A percentile compares a stretch with the other conserved stretches of the same genome.
Conservation (phyloP, 2,113 vertebrate genomes). For the Jaculus jaculus region DNA sequence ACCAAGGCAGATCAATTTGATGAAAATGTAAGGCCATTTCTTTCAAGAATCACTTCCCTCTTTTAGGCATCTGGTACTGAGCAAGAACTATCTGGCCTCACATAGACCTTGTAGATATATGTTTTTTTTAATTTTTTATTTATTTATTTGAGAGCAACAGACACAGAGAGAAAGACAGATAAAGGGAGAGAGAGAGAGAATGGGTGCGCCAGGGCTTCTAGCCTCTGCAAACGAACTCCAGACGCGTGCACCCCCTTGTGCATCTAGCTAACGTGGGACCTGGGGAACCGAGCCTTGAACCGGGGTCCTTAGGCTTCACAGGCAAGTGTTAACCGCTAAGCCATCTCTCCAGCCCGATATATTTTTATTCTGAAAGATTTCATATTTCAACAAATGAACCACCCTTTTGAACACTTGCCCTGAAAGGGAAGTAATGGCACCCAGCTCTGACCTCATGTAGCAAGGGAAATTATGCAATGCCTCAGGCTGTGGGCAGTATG, state of each 20-base stretch:
- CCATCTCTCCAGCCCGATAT: no score
- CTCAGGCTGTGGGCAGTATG: not conserved
- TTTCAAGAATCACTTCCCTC: not conserved
- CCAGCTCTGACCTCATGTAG: not conserved
- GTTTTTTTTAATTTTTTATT: no score
- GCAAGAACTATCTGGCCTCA: not conserved
- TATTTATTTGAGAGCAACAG: no score
- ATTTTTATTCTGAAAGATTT: not conserved
- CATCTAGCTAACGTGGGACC: no score
- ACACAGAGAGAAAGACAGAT: no score
- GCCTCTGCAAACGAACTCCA: no score
- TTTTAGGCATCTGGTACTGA: not conserved
- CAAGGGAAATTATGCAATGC: not conserved
- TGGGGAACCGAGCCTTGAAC: no score
- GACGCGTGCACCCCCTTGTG: no score
- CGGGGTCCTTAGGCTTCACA: no score
- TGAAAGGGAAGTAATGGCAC: not conserved
- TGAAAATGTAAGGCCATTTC: not conserved
- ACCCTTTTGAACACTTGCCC: not conserved
- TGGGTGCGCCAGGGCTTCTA: no score
- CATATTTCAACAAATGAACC: not conserved
- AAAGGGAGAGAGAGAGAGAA: no score
- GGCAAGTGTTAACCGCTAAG: no score
- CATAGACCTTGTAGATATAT: not conserved
- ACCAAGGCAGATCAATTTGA: not conserved